A percentile compares a stretch with the other conserved stretches of the same genome.
phyloP scores from a whole-genome alignment of 1,140 invertebrate species.

The Trichoplusia ni region DNA sequence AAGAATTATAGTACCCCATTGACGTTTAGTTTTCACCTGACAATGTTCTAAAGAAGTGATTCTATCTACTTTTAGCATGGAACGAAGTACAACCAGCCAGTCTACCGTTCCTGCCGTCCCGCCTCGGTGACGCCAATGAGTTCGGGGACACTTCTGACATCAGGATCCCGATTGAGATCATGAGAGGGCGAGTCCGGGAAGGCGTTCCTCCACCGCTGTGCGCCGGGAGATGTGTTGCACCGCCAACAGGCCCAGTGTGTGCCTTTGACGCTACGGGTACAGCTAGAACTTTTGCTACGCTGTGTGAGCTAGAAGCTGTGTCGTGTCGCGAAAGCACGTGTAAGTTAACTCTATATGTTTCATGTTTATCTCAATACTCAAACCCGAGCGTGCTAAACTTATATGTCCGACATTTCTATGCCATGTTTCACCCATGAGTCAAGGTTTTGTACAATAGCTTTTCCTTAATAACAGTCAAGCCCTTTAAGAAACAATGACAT shows the following conservation, averaged over 20 bases:
- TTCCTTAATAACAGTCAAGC: too few species aligned
- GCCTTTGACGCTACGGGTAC: conserved; percentile 80
- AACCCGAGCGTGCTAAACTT: too few species aligned
- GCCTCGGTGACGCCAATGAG: conserved; percentile 50
- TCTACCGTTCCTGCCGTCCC: conserved; percentile 55
- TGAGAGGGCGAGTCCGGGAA: conserved; percentile 55
- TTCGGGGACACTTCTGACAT: conserved; percentile 38
- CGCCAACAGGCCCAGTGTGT: conserved; percentile 79
- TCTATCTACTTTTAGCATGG: too few species aligned
- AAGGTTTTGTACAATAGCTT: too few species aligned
- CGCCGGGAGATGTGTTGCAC: conserved; percentile 67
- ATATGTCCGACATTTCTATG: too few species aligned
- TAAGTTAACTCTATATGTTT: conserved; percentile 60
- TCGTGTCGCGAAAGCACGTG: conserved; percentile 81
- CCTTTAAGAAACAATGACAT: too few species aligned
- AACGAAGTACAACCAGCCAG: conserved; percentile 51
- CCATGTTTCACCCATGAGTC: too few species aligned
- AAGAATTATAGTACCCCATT: too few species aligned
- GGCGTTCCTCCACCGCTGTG: conserved; percentile 73
- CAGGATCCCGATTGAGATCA: conserved; percentile 43
- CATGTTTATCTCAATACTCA: too few species aligned
- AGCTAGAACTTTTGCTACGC: conserved; percentile 78
- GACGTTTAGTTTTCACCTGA: too few species aligned
- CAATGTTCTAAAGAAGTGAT: too few species aligned
- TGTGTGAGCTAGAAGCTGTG: conserved; percentile 78